Base-by-base conservation (phyloP, 2,888 invertebrate species). In the Nysson spinosus region DNA sequence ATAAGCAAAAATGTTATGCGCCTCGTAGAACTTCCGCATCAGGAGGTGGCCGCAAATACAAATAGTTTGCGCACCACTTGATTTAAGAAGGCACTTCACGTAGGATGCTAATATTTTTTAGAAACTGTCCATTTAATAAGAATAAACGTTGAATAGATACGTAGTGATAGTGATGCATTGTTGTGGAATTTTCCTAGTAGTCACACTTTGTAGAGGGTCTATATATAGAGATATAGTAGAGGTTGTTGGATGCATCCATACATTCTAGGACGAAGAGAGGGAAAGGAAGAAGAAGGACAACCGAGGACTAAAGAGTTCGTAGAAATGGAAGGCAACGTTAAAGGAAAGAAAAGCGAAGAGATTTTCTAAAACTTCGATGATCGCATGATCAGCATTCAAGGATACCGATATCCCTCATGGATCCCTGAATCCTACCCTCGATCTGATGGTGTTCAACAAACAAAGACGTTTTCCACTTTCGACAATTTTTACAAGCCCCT, bases 391-490 rank as follows among this genome's bases (percentile, higher is more conserved):
- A 60, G 61, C 60, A 57, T 54, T 69, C 58, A 54, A 69, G 80
- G 82, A 83, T 78, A 84, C 78, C 79, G 80, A 84, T 84, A 84
- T 77, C 77, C 77, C 64, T 50, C 62, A 28, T 58, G 54, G 58
- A 71, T 66, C 56, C 61, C 12, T 60, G 50, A 62, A 65, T 54
- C 68, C 64, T 60, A 40, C 40, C 46, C 50, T 30, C 42, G 40
- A 30, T 30, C 54, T 60, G 60, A 67, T 64, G 62, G 64, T 77
- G 74, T 61, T 70, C 72, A 63, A 60, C 75, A 72, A 80, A 83
- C 81, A 84, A 83, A 83, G 81, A 79, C 79, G 74, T 80, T 83
- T 81, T 76, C 78, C 81, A 81, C 82, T 83, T 83, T 80, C 80
- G 81, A 82, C 74, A 68, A 69, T 60, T 24, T 56, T 49, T 34